Conservation (phyloP, 2,797 vertebrate species). For the Phataginus tetradactyla region DNA sequence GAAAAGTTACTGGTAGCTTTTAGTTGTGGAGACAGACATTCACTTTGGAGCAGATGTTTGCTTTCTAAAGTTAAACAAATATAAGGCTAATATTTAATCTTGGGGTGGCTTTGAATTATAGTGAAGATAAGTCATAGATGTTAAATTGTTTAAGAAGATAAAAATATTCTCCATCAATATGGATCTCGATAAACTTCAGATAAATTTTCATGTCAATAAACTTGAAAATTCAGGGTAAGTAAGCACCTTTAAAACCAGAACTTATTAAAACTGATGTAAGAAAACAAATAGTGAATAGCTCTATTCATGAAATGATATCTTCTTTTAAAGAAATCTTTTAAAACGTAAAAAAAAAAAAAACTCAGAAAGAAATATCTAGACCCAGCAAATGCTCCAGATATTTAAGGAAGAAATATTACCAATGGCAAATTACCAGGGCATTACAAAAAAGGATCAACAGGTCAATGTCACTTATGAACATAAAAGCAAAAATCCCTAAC, state of each 20-base stretch:
- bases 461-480: background rate
- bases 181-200: background rate
- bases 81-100: constrained; percentile 51
- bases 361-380: background rate
- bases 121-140: background rate
- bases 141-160: background rate
- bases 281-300: background rate
- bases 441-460: background rate
- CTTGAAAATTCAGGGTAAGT: constrained; percentile 9
- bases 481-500: background rate
- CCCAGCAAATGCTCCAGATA: background rate
- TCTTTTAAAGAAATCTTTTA: background rate
- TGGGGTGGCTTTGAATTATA: background rate
- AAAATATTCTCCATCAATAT: background rate
- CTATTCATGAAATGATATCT: background rate
- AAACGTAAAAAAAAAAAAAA: no score
- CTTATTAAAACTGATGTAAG: background rate
- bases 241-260: background rate
- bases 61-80: constrained; percentile 35
- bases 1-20: constrained; percentile 36
- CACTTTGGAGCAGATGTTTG: background rate
- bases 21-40: background rate
- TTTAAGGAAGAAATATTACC: constrained; percentile 2
- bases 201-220: background rate
- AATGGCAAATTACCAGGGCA: background rate